A percentile compares a stretch with the other conserved stretches of the same genome.
Conservation (phyloP, 2,797 vertebrate species). For the Amblyopsis hoosieri region DNA sequence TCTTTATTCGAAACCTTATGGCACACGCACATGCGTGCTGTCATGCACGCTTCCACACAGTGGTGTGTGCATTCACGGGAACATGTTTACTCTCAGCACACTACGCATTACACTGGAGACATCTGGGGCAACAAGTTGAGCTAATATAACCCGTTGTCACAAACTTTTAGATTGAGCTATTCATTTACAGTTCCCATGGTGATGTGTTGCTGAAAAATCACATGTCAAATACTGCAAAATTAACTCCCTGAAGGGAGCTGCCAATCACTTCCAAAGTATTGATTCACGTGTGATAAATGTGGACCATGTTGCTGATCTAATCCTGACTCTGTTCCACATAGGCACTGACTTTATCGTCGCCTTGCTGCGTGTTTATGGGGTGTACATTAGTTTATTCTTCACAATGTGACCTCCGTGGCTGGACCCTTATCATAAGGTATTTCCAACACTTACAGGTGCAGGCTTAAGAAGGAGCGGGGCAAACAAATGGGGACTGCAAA, state of each 20-base stretch:
- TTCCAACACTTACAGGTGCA: not conserved
- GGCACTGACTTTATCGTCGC: conserved; percentile 15
- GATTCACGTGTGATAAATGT: conserved; percentile 40
- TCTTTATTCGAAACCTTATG: no score
- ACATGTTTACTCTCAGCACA: no score
- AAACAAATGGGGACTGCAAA: no score
- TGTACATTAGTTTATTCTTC: conserved; percentile 36
- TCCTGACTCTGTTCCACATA: conserved; percentile 19
- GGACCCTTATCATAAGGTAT: conserved; percentile 36
- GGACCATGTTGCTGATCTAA: conserved; percentile 25
- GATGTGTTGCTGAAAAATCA: not conserved
- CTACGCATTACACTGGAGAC: no score
- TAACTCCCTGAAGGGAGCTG: conserved; percentile 1
- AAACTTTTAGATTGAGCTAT: not conserved
- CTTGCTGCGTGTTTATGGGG: conserved; percentile 11
- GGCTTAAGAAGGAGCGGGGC: no score
- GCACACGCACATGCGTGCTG: no score
- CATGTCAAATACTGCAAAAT: conserved; percentile 8
- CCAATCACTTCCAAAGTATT: conserved; percentile 13
- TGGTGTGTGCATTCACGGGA: no score
- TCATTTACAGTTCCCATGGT: not conserved
- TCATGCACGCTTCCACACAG: no score
- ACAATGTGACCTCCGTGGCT: conserved; percentile 25
- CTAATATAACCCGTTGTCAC: conserved; percentile 3
- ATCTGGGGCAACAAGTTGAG: not conserved